Base-by-base conservation (phyloP, 2,888 invertebrate genomes). In the Andrena dorsata region DNA sequence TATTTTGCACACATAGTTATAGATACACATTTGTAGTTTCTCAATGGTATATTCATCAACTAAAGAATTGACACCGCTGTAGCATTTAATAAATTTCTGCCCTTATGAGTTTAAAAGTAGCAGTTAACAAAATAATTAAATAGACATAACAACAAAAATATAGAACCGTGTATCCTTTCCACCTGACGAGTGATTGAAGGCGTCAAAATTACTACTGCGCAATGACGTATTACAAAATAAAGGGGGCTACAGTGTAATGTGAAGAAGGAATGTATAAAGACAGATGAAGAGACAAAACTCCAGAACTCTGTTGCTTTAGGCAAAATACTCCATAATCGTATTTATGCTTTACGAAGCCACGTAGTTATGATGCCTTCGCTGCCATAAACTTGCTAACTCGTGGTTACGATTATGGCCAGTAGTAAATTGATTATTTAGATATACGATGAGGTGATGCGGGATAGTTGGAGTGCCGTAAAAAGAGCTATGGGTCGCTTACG, bases 381-480 rank as follows among this genome's bases (percentile, higher is more conserved):
- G 71, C 77, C 90, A 90, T 92, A 92, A 92, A 92, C 89, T 90
- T 84, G 89, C 91, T 91, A 92, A 92, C 92, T 92, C 92, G 90
- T 90, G 91, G 92, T 93, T 93, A 93, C 93, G 93, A 93, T 93
- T 93, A 93, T 93, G 92, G 92, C 89, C 87, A 85, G 88, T 86
- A 86, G 90, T 91, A 92, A 92, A 93, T 93, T 93, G 92, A 93
- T 93, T 92, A 93, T 93, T 93, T 90, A 92, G 91, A 91, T 90
- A 91, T 91, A 91, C 90, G 91, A 91, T 82, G 89, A 90, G 86
- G 76, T 79, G 80, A 85, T 76, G 76, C 83, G 75, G 85, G 90
- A 90, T 90, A 90, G 90, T 90, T 91, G 89, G 88, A 90, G 88
- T 88, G 90, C 89, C 90, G 89, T 93, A 91, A 92, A 93, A 93